Conservation (phyloP, 64 coral and sea anemone genomes). For the Montipora sp. region DNA sequence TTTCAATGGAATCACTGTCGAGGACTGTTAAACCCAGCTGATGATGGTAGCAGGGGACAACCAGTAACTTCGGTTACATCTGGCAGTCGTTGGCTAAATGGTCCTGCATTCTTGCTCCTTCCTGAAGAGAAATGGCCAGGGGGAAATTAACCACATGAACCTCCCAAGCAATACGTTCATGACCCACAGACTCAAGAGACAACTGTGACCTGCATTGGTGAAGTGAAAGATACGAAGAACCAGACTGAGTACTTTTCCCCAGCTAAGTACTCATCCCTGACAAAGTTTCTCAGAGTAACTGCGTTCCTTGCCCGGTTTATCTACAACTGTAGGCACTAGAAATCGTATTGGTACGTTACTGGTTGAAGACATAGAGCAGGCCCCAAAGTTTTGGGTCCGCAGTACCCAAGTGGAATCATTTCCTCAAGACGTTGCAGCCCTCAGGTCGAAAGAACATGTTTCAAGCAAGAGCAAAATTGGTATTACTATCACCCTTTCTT, state of each 20-base stretch:
- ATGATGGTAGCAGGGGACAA: constrained; percentile 2
- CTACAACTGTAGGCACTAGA: background rate
- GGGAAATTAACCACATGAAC: background rate
- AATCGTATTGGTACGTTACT: background rate
- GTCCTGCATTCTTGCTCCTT: background rate
- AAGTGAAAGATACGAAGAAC: background rate
- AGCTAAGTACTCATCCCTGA: constrained; percentile 31
- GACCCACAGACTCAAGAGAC: background rate
- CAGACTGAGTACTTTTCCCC: background rate
- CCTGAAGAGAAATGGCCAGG: background rate
- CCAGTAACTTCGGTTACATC: background rate
- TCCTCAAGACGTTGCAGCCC: background rate
- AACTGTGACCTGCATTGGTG: background rate
- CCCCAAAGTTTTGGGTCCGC: background rate
- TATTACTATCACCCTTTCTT: background rate
- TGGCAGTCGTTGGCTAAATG: constrained; percentile 19
- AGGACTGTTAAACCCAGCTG: background rate
- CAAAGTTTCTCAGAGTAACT: constrained; percentile 12
- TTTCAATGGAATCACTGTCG: constrained; percentile 16
- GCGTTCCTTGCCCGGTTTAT: background rate
- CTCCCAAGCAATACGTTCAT: background rate
- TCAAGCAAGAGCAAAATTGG: background rate
- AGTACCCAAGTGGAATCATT: background rate
- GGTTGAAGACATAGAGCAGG: constrained; percentile 4
- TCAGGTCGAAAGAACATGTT: background rate